These are phyloP conservation scores for Megalops cyprinoides DNA, from an alignment of 2,797 vertebrate genomes.

Conservation along the genomic window DNA sequence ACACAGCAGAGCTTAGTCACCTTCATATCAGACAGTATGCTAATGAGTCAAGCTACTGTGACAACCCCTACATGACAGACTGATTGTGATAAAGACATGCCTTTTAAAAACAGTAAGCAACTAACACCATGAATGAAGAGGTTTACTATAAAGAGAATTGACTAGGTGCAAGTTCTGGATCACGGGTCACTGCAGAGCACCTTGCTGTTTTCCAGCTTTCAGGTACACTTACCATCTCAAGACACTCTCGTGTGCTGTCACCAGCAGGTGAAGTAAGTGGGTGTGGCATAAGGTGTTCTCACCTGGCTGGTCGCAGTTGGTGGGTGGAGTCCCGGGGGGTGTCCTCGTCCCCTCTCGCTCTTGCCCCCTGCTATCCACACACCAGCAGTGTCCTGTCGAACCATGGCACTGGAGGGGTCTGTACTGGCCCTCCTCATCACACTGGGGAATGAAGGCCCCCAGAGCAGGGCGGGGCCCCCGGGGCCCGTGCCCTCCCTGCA, in stretches of 20 bases:
- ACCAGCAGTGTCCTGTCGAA: conserved; percentile 85
- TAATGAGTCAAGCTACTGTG: background rate
- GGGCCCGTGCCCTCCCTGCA: conserved; percentile 48
- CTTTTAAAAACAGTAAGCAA: too few relatives aligned
- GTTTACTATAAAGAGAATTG: too few relatives aligned
- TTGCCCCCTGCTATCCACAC: conserved; percentile 75
- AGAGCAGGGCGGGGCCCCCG: background rate
- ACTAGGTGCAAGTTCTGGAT: too few relatives aligned
- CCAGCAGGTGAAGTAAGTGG: too few relatives aligned
- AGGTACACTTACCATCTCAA: background rate
- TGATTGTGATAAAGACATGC: too few relatives aligned
- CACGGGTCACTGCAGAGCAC: background rate
- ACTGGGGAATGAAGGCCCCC: conserved; percentile 69
- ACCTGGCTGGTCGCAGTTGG: conserved; percentile 75
- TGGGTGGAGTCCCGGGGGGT: conserved; percentile 61
- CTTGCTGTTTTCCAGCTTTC: background rate
- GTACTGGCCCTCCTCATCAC: conserved; percentile 76
- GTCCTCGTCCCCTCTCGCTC: conserved; percentile 77
- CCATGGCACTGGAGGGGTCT: conserved; percentile 77
- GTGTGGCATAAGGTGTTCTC: conserved; percentile 23
- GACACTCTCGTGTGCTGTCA: too few relatives aligned
- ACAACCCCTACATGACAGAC: background rate
- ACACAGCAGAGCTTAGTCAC: background rate
- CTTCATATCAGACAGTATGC: background rate
- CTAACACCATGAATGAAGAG: too few relatives aligned